Evolutionary conservation across 2,797 vertebrate genomes (phyloP), one percentile per base, ranked within the genome.

Genomic region (Brotula barbata): DNA sequence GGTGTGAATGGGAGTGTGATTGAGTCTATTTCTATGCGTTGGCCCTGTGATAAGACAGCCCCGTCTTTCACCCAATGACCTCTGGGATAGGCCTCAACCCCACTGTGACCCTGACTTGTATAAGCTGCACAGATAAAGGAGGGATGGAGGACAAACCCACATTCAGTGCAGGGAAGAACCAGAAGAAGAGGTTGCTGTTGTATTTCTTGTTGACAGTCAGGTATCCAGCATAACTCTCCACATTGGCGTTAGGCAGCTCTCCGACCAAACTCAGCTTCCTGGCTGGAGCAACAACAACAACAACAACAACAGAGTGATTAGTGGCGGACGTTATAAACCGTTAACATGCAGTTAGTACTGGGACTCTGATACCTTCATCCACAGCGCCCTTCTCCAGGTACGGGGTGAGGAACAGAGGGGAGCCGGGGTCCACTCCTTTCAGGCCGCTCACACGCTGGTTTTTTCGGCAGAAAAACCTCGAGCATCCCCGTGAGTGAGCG

Each of bases 121-220:
- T n/a, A n/a, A n/a, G n/a, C n/a, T n/a, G n/a, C n/a, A n/a, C n/a
- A n/a, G n/a, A n/a, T n/a, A n/a, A n/a, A n/a, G n/a, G n/a, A n/a
- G n/a, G n/a, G n/a, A n/a, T n/a, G n/a, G n/a, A n/a, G n/a, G n/a
- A n/a, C n/a, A 6, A 14, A 3, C 68, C n/a, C 64, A 84, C 77
- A 89, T 85, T 89, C 79, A 90, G 83, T 15, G 93, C 93, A 2
- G 93, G 93, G 58, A 94, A 91, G 80, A 94, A 94, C 93, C 93
- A 96, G 70, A 94, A 95, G 87, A 94, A 94, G 46, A 97, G 89
- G 82, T 92, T 95, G 83, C 91, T 95, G 85, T 94, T 95, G 89
- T 89, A 93, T 33, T 83, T 90, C 64, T 92, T 90, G 82, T 93
- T 95, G 76, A 92, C 88, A 0, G 93, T 95, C 49, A 94, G 66